phyloP scores from a whole-genome alignment of 2,888 invertebrate species.

The Brachypalpus laphriformis region DNA sequence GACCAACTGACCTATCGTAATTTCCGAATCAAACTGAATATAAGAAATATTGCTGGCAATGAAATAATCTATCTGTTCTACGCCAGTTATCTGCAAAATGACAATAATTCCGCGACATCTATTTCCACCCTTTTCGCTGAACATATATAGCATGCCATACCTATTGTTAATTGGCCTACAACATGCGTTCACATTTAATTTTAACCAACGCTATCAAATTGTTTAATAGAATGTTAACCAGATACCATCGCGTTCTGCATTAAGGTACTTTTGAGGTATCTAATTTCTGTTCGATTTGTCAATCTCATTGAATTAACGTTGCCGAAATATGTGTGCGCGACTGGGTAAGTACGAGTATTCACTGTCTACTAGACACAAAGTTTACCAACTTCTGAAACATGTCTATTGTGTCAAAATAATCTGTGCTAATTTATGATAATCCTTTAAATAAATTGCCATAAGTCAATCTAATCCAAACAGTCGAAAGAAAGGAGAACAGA shows the following conservation, averaged over 20 bases:
- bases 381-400: too few species aligned
- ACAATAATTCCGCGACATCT: background rate
- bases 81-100: slow-evolving; percentile 11
- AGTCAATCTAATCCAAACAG: slow-evolving; percentile 13
- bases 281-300: background rate
- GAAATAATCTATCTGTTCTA: background rate
- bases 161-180: slow-evolving; percentile 12
- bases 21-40: slow-evolving; percentile 79
- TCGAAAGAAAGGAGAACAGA: background rate
- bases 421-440: slow-evolving; percentile 36
- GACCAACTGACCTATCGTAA: slow-evolving; percentile 80
- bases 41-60: background rate
- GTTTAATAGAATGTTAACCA: background rate
- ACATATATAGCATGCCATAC: background rate
- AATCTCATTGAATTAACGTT: background rate
- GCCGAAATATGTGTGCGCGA: background rate
- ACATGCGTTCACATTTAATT: slow-evolving; percentile 36
- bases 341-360: background rate
- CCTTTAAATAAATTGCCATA: slow-evolving; percentile 1
- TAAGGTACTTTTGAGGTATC: background rate
- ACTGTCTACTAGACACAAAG: background rate
- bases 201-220: background rate
- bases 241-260: background rate
- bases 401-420: background rate
- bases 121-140: slow-evolving; percentile 1